Evolutionary conservation across 1,140 invertebrate genomes (phyloP).

Genomic region (Vanessa tameamea): DNA sequence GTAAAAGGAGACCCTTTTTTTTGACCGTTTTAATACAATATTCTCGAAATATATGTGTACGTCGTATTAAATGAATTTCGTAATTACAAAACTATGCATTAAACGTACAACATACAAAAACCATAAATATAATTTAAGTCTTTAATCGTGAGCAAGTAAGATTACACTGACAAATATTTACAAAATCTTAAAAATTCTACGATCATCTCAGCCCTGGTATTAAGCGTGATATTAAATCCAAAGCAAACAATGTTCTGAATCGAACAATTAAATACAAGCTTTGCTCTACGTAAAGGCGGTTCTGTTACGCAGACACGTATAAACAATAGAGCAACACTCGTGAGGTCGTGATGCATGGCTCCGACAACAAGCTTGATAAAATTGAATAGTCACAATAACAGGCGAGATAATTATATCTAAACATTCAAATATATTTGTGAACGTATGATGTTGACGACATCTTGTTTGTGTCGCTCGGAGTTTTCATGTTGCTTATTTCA

Average conservation of each 20-base stretch:
- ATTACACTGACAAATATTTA: constrained; percentile 24
- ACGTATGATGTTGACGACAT: not conserved
- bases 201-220: constrained; percentile 16
- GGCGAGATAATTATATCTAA: constrained; percentile 11
- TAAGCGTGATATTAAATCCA: constrained; percentile 21
- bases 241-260: constrained; percentile 14
- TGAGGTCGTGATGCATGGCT: constrained; percentile 36
- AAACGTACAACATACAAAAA: not conserved
- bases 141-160: not conserved
- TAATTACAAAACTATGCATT: constrained; percentile 1
- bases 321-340: constrained; percentile 20
- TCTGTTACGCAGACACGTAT: constrained; percentile 9
- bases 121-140: not conserved
- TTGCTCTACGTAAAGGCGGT: constrained; percentile 14
- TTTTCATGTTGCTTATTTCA: not conserved
- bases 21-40: not conserved
- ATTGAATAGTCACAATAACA: constrained; percentile 19
- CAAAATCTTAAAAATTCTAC: not conserved
- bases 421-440: not conserved
- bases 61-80: not conserved
- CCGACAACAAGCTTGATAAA: constrained; percentile 21
- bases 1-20: not conserved
- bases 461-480: not conserved
- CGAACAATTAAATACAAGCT: constrained; percentile 3
- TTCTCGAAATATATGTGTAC: too few relatives aligned